These are phyloP conservation scores for Agriopis marginaria DNA, from an alignment of 2,888 invertebrate genomes.

Conservation along the genomic window DNA sequence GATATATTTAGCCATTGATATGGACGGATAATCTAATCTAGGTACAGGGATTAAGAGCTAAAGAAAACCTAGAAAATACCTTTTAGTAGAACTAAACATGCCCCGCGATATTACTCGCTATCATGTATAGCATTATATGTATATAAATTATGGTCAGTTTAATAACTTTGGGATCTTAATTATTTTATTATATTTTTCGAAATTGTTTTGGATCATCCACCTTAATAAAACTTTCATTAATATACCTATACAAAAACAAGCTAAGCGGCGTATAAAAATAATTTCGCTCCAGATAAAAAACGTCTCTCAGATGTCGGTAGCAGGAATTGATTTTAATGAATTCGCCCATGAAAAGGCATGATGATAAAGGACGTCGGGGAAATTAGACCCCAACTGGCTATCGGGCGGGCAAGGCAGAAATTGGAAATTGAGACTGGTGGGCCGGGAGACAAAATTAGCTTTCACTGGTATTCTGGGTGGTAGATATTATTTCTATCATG, in stretches of 20 bases:
- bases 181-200: neutral
- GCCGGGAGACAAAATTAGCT: neutral
- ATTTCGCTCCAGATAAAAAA: slow-evolving; percentile 41
- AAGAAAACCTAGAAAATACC: slow-evolving; percentile 8
- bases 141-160: too few species aligned
- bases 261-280: slow-evolving; percentile 27
- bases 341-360: slow-evolving; percentile 22
- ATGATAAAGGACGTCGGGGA: slow-evolving; percentile 10
- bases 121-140: too few species aligned
- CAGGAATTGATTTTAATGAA: slow-evolving; percentile 33
- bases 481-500: neutral
- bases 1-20: neutral
- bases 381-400: slow-evolving; percentile 13
- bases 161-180: too few species aligned
- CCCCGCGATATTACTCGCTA: neutral
- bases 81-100: neutral
- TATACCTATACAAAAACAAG: slow-evolving; percentile 26
- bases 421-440: slow-evolving; percentile 1
- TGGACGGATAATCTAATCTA: neutral
- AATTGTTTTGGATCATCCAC: neutral
- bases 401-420: slow-evolving; percentile 5
- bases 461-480: neutral
- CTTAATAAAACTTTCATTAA: slow-evolving; percentile 22
- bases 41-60: slow-evolving; percentile 5
- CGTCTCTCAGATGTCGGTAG: slow-evolving; percentile 40